phyloP scores from a whole-genome alignment of 1,140 invertebrate genomes.

The Pachypeltis micranthus region DNA sequence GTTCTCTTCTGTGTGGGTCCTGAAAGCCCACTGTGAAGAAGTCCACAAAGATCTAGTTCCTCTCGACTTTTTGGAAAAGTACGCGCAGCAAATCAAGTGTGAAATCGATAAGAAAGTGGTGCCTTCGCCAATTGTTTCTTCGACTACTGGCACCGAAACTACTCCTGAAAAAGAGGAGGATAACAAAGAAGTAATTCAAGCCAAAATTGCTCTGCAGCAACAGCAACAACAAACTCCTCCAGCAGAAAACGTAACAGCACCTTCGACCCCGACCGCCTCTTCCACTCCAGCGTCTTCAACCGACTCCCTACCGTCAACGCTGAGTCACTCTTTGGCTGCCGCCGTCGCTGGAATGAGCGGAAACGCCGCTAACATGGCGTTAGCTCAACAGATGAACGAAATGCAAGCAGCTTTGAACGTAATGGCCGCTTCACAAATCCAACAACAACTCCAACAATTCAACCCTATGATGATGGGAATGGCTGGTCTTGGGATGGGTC shows the following conservation, averaged over 20 bases:
- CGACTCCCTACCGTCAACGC: conserved; percentile 41
- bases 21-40: conserved; percentile 92
- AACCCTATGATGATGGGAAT: conserved; percentile 70
- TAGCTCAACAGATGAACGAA: conserved; percentile 69
- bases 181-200: conserved; percentile 35
- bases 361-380: conserved; percentile 35
- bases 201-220: conserved; percentile 31
- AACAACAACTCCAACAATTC: conserved; percentile 65
- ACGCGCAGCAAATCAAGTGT: conserved; percentile 77
- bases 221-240: conserved; percentile 27
- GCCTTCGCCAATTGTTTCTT: conserved; percentile 32
- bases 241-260: conserved; percentile 44
- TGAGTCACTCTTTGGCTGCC: conserved; percentile 35
- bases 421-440: conserved; percentile 65
- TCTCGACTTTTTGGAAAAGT: conserved; percentile 76
- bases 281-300: conserved; percentile 49
- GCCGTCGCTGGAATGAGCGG: conserved; percentile 19
- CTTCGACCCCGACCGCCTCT: conserved; percentile 44
- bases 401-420: conserved; percentile 77
- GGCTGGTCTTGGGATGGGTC: conserved; percentile 51
- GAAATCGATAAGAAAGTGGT: conserved; percentile 72
- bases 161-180: conserved; percentile 45
- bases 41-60: conserved; percentile 84
- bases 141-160: conserved; percentile 21
- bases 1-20: conserved; percentile 89